phyloP scores from a whole-genome alignment of 30 jellyfish, hydroid and myxozoan species.

The Hydra vulgaris region DNA sequence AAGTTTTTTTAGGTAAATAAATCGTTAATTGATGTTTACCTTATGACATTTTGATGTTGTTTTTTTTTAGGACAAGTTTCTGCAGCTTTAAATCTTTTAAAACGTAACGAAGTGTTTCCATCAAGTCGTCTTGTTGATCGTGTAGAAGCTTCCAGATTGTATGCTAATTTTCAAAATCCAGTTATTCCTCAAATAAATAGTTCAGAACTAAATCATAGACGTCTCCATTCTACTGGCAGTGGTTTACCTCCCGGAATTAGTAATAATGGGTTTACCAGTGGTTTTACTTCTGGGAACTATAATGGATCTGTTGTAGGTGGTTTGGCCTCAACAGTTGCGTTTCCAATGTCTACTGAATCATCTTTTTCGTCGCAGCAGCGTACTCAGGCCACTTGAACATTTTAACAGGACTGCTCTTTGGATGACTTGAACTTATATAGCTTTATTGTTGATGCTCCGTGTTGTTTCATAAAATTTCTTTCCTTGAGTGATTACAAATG shows the following conservation, averaged over 20 bases:
- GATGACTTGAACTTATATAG: too few relatives aligned
- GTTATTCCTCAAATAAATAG: neutral
- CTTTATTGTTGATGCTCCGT: too few relatives aligned
- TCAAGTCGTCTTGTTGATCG: conserved; percentile 84
- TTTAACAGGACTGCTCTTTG: too few relatives aligned
- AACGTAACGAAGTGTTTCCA: conserved; percentile 73
- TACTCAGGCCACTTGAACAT: neutral
- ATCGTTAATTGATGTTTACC: too few relatives aligned
- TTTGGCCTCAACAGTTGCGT: neutral
- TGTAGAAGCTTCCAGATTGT: conserved; percentile 55
- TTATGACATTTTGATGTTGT: too few relatives aligned
- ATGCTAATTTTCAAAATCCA: neutral
- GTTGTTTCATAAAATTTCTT: too few relatives aligned
- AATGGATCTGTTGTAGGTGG: neutral
- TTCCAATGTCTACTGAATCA: neutral
- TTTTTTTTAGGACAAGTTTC: conserved; percentile 33
- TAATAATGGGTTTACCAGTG: neutral
- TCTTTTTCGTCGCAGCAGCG: neutral
- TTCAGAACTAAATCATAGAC: neutral
- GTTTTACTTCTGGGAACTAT: neutral
- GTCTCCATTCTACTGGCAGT: neutral
- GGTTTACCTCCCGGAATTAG: neutral
- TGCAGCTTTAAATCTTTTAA: conserved; percentile 52
- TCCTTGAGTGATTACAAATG: too few relatives aligned
- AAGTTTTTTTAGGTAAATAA: too few relatives aligned